Evolutionary conservation across 2,888 invertebrate species (phyloP).

Genomic region (Notocelia uddmanniana): DNA sequence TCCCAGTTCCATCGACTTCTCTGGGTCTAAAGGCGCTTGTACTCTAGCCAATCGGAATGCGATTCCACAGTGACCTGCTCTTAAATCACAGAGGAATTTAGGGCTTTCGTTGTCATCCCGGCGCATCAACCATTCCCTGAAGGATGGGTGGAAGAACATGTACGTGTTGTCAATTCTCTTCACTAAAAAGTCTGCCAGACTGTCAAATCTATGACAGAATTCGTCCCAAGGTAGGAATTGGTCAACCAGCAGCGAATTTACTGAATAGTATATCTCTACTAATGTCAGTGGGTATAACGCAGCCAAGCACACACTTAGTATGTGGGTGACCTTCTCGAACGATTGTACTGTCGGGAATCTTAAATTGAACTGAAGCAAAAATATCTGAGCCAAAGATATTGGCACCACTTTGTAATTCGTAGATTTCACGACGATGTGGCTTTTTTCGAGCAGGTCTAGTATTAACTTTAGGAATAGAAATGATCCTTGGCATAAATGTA

Average conservation of each 20-base stretch:
- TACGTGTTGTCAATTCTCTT: slow-evolving; percentile 96
- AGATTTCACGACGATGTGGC: slow-evolving; percentile 96
- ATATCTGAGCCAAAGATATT: slow-evolving; percentile 95
- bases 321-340: slow-evolving; percentile 95
- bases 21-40: slow-evolving; percentile 94
- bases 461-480: slow-evolving; percentile 96
- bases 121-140: slow-evolving; percentile 98
- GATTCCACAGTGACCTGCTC: slow-evolving; percentile 96
- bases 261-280: slow-evolving; percentile 96
- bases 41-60: slow-evolving; percentile 96
- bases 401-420: slow-evolving; percentile 97
- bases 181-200: slow-evolving; percentile 94
- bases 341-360: slow-evolving; percentile 95
- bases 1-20: slow-evolving; percentile 96
- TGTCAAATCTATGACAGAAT: slow-evolving; percentile 94
- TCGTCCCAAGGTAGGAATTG: slow-evolving; percentile 95
- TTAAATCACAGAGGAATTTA: slow-evolving; percentile 97
- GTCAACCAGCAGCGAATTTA: slow-evolving; percentile 93
- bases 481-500: slow-evolving; percentile 94
- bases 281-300: slow-evolving; percentile 96
- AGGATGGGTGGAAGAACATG: slow-evolving; percentile 99
- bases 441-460: slow-evolving; percentile 95
- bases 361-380: slow-evolving; percentile 95
- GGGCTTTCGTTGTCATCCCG: slow-evolving; percentile 94
- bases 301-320: slow-evolving; percentile 95